Evolutionary conservation across 2,113 vertebrate genomes (phyloP).

Genomic region (Gasterosteus aculeatus): DNA sequence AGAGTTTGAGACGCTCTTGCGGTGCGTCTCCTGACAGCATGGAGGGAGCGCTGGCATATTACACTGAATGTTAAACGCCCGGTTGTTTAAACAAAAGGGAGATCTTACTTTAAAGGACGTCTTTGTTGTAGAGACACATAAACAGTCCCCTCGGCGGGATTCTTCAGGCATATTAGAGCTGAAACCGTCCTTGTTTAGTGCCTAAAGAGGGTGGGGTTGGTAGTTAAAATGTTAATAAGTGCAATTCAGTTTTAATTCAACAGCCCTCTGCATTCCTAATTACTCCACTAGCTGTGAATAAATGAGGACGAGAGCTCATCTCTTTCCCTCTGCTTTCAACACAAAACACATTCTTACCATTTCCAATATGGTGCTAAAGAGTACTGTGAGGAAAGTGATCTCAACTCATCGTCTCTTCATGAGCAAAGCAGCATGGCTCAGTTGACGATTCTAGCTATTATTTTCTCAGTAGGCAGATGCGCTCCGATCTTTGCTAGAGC

Average conservation of each 20-base stretch:
- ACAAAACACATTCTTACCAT: slow-evolving; percentile 71
- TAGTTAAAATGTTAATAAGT: slow-evolving; percentile 88
- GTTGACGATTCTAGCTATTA: slow-evolving; percentile 61
- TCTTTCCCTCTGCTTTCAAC: slow-evolving; percentile 72
- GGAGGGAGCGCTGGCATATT: slow-evolving; percentile 63
- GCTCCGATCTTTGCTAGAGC: slow-evolving; percentile 45
- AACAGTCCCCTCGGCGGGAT: slow-evolving; percentile 75
- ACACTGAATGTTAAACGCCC: slow-evolving; percentile 79
- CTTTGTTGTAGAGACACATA: slow-evolving; percentile 80
- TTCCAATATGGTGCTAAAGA: slow-evolving; percentile 66
- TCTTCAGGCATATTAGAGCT: slow-evolving; percentile 80
- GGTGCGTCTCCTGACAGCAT: slow-evolving; percentile 75
- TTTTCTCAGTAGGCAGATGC: slow-evolving; percentile 68
- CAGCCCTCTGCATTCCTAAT: slow-evolving; percentile 87
- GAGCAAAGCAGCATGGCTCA: slow-evolving; percentile 68
- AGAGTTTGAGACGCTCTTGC: slow-evolving; percentile 78
- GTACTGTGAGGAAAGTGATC: slow-evolving; percentile 66
- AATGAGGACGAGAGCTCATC: slow-evolving; percentile 83
- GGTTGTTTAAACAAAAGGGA: slow-evolving; percentile 82
- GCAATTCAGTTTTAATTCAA: slow-evolving; percentile 88
- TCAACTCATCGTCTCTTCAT: slow-evolving; percentile 57
- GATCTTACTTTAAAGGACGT: slow-evolving; percentile 79
- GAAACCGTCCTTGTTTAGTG: slow-evolving; percentile 83
- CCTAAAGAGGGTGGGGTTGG: slow-evolving; percentile 84
- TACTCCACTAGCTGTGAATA: slow-evolving; percentile 86